Evolutionary conservation across 2,888 invertebrate species (phyloP).

Genomic region (Cosmorhoe ocellata): DNA sequence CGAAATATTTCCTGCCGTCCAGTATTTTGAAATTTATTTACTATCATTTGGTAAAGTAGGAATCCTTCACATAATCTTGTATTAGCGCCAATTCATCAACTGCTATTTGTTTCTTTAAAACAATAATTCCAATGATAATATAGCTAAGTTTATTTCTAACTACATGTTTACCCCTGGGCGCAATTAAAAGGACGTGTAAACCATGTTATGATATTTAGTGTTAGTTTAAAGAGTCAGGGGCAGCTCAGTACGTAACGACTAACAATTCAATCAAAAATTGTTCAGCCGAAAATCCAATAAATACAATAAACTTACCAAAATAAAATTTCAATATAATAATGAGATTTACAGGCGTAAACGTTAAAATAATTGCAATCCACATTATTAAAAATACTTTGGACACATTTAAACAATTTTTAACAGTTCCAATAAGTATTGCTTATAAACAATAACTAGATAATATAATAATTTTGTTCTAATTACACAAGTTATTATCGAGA

Average conservation of each 20-base stretch:
- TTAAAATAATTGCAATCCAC: conserved; percentile 34
- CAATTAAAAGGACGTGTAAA: too few species aligned
- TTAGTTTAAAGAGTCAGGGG: too few species aligned
- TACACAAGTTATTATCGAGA: too few species aligned
- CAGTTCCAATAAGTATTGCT: conserved; percentile 36
- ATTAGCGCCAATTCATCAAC: conserved; percentile 18
- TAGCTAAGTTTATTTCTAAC: conserved; percentile 15
- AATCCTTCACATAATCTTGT: conserved; percentile 6
- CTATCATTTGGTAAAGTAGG: conserved; percentile 6
- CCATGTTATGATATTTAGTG: too few species aligned
- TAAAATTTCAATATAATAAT: conserved; percentile 29
- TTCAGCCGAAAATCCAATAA: conserved; percentile 32
- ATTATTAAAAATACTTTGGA: conserved; percentile 22
- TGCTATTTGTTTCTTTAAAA: conserved; percentile 4
- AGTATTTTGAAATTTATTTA: too few species aligned
- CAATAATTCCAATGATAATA: conserved; percentile 7
- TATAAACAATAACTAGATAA: conserved; percentile 31
- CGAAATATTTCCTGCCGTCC: neutral
- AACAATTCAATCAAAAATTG: conserved; percentile 12
- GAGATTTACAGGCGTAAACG: conserved; percentile 37
- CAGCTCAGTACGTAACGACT: too few species aligned
- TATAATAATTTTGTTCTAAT: conserved; percentile 39
- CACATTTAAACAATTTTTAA: conserved; percentile 29
- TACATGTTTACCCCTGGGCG: conserved; percentile 8
- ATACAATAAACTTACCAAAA: conserved; percentile 29